Base-by-base conservation (phyloP, 2,797 vertebrate species). In the Sandelia bainsii region DNA sequence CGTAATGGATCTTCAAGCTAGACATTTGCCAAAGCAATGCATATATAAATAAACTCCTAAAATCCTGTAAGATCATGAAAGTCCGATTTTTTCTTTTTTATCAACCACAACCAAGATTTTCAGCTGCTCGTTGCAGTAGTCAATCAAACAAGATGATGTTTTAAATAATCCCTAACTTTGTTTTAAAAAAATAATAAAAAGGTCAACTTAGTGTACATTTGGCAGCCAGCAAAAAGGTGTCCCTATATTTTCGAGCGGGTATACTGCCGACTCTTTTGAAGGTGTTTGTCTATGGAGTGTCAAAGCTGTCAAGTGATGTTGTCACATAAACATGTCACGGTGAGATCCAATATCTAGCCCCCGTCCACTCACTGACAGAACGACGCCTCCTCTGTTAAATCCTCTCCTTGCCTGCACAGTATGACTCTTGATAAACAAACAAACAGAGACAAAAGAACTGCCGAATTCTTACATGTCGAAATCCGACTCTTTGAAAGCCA, bases 271-370 rank as follows among this genome's bases (percentile, higher is more conserved):
- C 67, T 90, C 89, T 83, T 93, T 92, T 94, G 89, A 93, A 92
- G 93, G 63, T 90, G 87, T 90, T 90, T 88, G 82, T 90, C 87
- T 91, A 88, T 78, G 72, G 79, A 82, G 89, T 81, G 88, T 90
- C 86, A 87, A 29, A 87, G 87, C 92, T 86, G 84, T 92, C 87
- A 94, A 83, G 87, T 60, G 90, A 87, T 87, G 90, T 93, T 90
- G 92, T 92, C 92, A 91, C 82, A 87, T 92, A 93, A 93, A 91
- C 90, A 92, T 93, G 90, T 89, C 91, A 91, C 61, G 0, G 74
- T 50, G 62, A 89, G 88, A 93, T 93, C 84, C 91, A 86, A 92
- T 92, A 89, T 90, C 90, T 75, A 87, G 90, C 90, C 86, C 89
- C 87, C 83, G 86, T 92, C 91, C 89, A 77, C 78, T 83, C 62